These are phyloP conservation scores for Helicoverpa zea DNA, from an alignment of 1,140 invertebrate species.

Conservation along the genomic window DNA sequence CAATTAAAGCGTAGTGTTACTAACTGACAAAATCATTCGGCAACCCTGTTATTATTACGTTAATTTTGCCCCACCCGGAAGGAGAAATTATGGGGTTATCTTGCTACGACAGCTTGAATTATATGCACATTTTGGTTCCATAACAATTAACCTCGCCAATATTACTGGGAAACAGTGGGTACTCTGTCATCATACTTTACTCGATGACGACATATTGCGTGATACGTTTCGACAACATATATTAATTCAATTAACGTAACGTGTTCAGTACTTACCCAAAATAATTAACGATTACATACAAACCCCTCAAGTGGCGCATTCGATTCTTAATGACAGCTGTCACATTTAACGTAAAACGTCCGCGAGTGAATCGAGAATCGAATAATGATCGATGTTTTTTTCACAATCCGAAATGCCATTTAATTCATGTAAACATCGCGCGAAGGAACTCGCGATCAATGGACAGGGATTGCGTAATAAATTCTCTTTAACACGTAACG, in stretches of 20 bases:
- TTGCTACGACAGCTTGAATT: constrained; percentile 2
- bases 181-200: constrained; percentile 7
- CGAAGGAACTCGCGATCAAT: constrained; percentile 47
- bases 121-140: constrained; percentile 2
- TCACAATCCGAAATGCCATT: constrained; percentile 28
- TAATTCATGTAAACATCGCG: constrained; percentile 28
- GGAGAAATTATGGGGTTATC: constrained; percentile 21
- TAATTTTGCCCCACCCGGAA: constrained; percentile 5
- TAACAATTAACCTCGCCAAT: neutral
- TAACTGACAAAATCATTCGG: neutral
- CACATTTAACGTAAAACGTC: constrained; percentile 5
- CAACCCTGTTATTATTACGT: constrained; percentile 5
- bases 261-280: constrained; percentile 8
- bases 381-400: constrained; percentile 41
- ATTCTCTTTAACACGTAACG: constrained; percentile 50
- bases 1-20: neutral
- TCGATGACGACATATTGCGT: constrained; percentile 7
- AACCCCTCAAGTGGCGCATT: constrained; percentile 11
- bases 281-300: constrained; percentile 36
- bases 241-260: constrained; percentile 35
- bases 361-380: constrained; percentile 24
- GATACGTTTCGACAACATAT: neutral
- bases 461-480: constrained; percentile 51
- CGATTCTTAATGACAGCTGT: constrained; percentile 39
- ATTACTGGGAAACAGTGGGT: neutral